Conservation (phyloP, 2,888 invertebrate species). For the Scrobipalpa costella region DNA sequence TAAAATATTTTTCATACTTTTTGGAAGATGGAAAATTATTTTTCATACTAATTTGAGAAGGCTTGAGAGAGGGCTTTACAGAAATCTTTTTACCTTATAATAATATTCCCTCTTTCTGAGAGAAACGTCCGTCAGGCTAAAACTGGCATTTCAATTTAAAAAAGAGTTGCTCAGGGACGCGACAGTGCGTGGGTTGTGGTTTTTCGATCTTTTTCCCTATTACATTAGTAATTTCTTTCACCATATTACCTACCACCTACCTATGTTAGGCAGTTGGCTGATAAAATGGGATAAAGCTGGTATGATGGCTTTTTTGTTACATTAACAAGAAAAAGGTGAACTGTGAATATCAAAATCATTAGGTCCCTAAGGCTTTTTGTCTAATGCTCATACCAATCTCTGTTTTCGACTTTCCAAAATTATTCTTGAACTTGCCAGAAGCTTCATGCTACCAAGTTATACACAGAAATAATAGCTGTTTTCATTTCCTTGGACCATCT, state of each 20-base stretch:
- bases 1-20: background rate
- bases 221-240: background rate
- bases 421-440: too few relatives aligned
- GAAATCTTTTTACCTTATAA: background rate
- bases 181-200: slow-evolving; percentile 6
- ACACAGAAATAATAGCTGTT: too few relatives aligned
- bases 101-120: background rate
- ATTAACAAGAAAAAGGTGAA: too few relatives aligned
- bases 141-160: slow-evolving; percentile 6
- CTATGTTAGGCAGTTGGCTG: background rate
- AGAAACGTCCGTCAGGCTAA: slow-evolving; percentile 13
- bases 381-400: too few relatives aligned
- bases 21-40: too few relatives aligned
- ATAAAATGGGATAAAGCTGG: background rate
- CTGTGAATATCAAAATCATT: too few relatives aligned
- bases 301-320: too few relatives aligned
- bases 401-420: too few relatives aligned
- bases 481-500: too few relatives aligned
- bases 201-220: background rate
- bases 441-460: too few relatives aligned
- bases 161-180: background rate
- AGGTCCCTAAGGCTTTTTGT: too few relatives aligned
- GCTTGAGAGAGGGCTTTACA: background rate
- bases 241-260: background rate
- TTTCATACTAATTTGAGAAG: background rate